A percentile compares a stretch with the other conserved stretches of the same genome.
phyloP scores from a whole-genome alignment of 2,113 vertebrate genomes.

The Lophochroa leadbeateri region DNA sequence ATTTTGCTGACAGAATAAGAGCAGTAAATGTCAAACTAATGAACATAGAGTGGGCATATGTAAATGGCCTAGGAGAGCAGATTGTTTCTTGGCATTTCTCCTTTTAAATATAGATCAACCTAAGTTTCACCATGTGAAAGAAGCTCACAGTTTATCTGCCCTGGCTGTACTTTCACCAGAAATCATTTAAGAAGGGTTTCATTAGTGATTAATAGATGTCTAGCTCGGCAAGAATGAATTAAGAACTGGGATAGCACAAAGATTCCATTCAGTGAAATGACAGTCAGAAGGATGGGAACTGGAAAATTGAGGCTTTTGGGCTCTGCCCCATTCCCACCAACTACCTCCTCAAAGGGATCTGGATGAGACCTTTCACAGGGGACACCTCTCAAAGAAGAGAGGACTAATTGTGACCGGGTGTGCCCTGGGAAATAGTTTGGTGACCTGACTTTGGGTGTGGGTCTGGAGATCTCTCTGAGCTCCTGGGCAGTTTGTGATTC shows the following conservation, averaged over 20 bases:
- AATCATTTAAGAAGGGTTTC: neutral
- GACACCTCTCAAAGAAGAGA: neutral
- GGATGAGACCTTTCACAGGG: neutral
- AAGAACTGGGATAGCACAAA: neutral
- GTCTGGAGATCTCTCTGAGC: neutral
- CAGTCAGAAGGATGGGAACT: neutral
- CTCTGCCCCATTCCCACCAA: neutral
- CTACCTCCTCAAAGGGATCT: neutral
- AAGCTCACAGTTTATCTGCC: neutral
- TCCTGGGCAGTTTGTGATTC: neutral
- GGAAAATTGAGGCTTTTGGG: neutral
- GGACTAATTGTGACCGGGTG: neutral
- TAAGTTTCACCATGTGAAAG: neutral
- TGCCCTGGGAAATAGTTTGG: neutral
- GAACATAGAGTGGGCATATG: constrained; percentile 19
- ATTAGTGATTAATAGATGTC: neutral
- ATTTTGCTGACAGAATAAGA: constrained; percentile 26
- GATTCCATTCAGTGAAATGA: neutral
- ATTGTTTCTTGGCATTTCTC: neutral
- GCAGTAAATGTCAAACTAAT: constrained; percentile 33
- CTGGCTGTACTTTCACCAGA: neutral
- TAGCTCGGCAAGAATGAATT: neutral
- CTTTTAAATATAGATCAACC: neutral
- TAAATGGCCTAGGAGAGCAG: neutral
- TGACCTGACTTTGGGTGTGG: neutral